phyloP scores from a whole-genome alignment of 37 sponge, comb jelly and placozoan species.

The Beroe ovata region DNA sequence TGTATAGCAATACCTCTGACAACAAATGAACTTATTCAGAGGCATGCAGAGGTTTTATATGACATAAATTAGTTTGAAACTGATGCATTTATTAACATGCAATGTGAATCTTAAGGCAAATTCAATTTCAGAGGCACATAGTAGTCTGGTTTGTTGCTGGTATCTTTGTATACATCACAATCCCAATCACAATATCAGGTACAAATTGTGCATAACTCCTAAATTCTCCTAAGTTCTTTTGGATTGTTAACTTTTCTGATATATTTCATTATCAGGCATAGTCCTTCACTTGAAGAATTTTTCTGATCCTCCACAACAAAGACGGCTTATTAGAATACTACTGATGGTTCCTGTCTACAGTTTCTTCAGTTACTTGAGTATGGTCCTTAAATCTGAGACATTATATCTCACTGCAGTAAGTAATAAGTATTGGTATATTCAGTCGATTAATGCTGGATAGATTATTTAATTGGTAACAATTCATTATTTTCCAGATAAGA shows the following conservation, averaged over 20 bases:
- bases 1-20: constrained; percentile 45
- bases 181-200: constrained; percentile 71
- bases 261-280: too few relatives aligned
- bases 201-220: too few relatives aligned
- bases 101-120: background rate
- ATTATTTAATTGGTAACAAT: too few relatives aligned
- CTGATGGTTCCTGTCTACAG: constrained; percentile 58
- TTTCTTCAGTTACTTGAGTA: constrained; percentile 56
- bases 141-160: constrained; percentile 91
- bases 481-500: constrained; percentile 52
- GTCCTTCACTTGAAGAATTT: constrained; percentile 84
- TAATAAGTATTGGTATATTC: constrained; percentile 13
- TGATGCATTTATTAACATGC: background rate
- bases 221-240: too few relatives aligned
- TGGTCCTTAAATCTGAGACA: constrained; percentile 3
- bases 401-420: constrained; percentile 20
- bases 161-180: constrained; percentile 80
- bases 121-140: constrained; percentile 60
- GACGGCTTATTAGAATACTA: constrained; percentile 79
- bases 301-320: constrained; percentile 84
- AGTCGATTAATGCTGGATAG: too few relatives aligned
- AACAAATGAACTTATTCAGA: background rate
- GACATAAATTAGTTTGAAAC: background rate
- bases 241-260: too few relatives aligned
- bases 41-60: constrained; percentile 57